Percentiles rank a stretch among this genome's conserved stretches.
phyloP scores from a whole-genome alignment of 2,797 vertebrate genomes.

The Pseudopleuronectes americanus region DNA sequence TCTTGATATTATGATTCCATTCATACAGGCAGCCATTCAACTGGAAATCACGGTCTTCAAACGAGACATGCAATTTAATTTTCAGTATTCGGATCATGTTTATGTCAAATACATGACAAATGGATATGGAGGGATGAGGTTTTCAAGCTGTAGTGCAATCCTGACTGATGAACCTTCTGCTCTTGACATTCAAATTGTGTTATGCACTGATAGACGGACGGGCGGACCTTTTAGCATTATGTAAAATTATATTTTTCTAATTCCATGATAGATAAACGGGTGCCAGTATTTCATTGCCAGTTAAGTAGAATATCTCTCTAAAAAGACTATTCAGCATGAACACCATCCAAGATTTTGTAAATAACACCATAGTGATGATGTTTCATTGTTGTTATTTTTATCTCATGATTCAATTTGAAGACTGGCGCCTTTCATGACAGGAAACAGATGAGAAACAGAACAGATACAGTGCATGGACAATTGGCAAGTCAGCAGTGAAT shows the following conservation, averaged over 20 bases:
- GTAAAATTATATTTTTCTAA: neutral
- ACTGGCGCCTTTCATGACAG: neutral
- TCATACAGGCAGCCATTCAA: neutral
- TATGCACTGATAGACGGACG: neutral
- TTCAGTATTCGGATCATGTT: constrained; percentile 1
- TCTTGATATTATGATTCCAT: constrained; percentile 14
- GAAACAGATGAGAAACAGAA: neutral
- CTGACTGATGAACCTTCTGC: constrained; percentile 2
- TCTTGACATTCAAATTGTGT: constrained; percentile 1
- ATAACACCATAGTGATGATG: neutral
- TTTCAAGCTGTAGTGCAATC: neutral
- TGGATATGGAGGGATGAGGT: neutral
- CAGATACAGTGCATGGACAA: neutral
- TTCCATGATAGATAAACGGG: neutral
- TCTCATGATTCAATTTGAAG: neutral
- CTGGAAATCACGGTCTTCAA: constrained; percentile 7
- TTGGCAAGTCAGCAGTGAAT: neutral
- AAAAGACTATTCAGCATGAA: neutral
- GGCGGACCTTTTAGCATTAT: constrained; percentile 4
- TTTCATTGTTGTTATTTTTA: constrained; percentile 1
- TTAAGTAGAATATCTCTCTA: neutral
- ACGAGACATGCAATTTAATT: neutral
- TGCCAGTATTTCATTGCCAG: neutral
- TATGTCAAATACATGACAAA: constrained; percentile 6
- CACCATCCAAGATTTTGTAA: neutral